Evolutionary conservation across 2,797 vertebrate species (phyloP).

Genomic region (Sebastes minor): DNA sequence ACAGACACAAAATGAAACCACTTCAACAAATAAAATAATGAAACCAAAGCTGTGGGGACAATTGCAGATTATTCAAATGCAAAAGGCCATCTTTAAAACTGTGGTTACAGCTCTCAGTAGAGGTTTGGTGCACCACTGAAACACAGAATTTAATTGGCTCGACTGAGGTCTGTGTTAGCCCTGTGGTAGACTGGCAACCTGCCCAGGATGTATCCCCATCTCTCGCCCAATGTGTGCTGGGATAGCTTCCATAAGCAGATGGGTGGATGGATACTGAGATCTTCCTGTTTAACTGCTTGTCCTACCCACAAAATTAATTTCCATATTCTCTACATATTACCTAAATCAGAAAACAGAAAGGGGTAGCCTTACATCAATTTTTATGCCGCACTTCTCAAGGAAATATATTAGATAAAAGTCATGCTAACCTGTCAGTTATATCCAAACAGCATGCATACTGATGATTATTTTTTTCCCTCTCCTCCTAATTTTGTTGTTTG

Average conservation of each 20-base stretch:
- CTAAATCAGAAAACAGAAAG: neutral
- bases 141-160: conserved; percentile 55
- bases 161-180: conserved; percentile 28
- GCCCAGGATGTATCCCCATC: conserved; percentile 41
- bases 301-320: conserved; percentile 17
- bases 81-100: conserved; percentile 16
- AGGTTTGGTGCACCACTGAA: conserved; percentile 40
- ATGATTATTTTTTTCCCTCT: neutral
- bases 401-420: neutral
- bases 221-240: conserved; percentile 25
- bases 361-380: neutral
- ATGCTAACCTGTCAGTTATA: conserved; percentile 8
- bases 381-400: neutral
- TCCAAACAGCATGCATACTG: neutral
- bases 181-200: conserved; percentile 42
- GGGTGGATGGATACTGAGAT: conserved; percentile 31
- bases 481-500: neutral
- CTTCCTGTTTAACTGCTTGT: conserved; percentile 17
- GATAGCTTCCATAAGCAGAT: conserved; percentile 43
- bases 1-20: conserved; percentile 17
- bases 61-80: conserved; percentile 23
- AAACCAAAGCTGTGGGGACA: conserved; percentile 18
- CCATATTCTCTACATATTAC: conserved; percentile 29
- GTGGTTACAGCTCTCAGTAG: conserved; percentile 14
- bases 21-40: conserved; percentile 4